Conservation (phyloP, 2,113 vertebrate genomes). For the Nycticryphes semicollaris region DNA sequence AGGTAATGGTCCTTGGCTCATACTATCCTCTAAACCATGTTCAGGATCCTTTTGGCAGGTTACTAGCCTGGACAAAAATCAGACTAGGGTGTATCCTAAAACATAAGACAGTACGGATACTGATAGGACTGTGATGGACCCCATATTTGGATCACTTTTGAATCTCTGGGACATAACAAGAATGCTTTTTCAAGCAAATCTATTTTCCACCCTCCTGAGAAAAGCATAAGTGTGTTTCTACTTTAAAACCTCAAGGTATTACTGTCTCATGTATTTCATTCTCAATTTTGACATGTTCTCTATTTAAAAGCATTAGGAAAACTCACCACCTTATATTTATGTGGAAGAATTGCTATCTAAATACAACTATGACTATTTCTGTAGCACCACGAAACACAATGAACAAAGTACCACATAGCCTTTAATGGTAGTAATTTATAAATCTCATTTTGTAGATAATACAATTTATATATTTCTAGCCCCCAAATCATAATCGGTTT, state of each 20-base stretch:
- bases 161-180: neutral
- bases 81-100: neutral
- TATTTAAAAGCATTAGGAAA: neutral
- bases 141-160: neutral
- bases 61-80: neutral
- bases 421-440: neutral
- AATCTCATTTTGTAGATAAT: neutral
- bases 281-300: neutral
- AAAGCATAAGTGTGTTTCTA: neutral
- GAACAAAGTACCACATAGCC: neutral
- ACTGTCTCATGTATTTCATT: neutral
- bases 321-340: neutral
- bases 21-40: neutral
- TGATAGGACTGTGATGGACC: neutral
- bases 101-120: neutral
- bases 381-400: neutral
- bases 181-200: neutral
- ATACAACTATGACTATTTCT: neutral
- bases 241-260: neutral
- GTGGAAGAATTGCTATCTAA: neutral
- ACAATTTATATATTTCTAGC: neutral
- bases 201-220: rapidly evolving
- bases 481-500: neutral
- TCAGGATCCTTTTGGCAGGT: neutral
- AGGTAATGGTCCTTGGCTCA: neutral